Base-by-base conservation (phyloP, 2,888 invertebrate genomes). In the Oeneis ivallda region DNA sequence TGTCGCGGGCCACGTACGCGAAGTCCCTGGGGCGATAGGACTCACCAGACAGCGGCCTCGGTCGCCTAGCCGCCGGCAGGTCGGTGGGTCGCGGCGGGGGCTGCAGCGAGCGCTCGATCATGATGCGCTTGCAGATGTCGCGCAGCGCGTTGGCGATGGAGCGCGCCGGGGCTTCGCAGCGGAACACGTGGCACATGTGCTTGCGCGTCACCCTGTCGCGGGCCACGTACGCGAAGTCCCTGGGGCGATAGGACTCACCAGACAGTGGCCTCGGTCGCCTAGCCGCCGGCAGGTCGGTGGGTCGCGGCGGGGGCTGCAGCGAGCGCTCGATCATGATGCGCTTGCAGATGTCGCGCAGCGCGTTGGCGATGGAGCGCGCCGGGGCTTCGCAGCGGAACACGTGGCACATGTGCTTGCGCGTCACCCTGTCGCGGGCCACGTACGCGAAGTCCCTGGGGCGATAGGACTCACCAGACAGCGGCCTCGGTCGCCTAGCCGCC, bases 191-290 rank as follows among this genome's bases (percentile, higher is more conserved):
- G 89, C 97, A 97, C 96, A 97, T 96, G 89, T 97, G 97, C 80
- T 96, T 95, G 74, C 97, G 94, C 15, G 96, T 96, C 72, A 94
- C 94, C 68, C 96, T 94, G 86, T 99, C 98, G 67, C 98, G 95
- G 45, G 98, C 98, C 65, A 99, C 99, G 87, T 98, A 99, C 9
- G 99, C 99, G 91, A 99, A 99, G 91, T 99, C 98, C 93, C 98
- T 98, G 86, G 9, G 13, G 5, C 7, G 17, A 43, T 4, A 41
- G 2, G 45, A 34, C 2, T 37, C 10, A 37, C 91, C 91, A 49
- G 91, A 87, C 26, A 91, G 75, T 2, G 89, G 89, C 47, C 89
- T 72, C 0, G 89, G 94, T 61, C 96, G 93, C 77, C 96, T 94
- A 74, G 96, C 95, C 10, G 96, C 95, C 2, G 96, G 96, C 77